Evolutionary conservation across 1,140 invertebrate species (phyloP).

Genomic region (Meloidogyne exigua): DNA sequence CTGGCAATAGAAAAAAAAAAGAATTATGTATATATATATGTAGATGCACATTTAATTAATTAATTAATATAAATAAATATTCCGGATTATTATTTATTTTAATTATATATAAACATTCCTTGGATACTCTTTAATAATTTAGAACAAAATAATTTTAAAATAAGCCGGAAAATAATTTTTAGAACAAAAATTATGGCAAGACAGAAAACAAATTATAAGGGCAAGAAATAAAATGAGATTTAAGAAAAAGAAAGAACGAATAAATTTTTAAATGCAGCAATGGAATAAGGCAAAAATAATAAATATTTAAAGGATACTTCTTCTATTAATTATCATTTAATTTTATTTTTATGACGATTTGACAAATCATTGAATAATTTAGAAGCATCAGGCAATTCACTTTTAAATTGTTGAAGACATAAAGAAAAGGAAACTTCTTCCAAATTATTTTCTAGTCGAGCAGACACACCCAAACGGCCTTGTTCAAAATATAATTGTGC

Average conservation of each 20-base stretch:
- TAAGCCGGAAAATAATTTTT: background rate
- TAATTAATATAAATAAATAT: background rate
- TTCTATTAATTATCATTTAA: background rate
- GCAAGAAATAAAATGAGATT: background rate
- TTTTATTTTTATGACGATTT: background rate
- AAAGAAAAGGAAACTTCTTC: conserved; percentile 31
- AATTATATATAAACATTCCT: too few species aligned
- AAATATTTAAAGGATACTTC: background rate
- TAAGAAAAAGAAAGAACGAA: background rate
- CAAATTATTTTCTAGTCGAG: conserved; percentile 41
- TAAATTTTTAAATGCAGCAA: background rate
- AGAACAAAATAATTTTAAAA: too few species aligned
- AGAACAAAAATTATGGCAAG: background rate
- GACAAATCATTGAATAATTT: conserved; percentile 42
- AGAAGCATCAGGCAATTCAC: conserved; percentile 55
- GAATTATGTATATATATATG: too few species aligned
- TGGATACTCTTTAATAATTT: too few species aligned
- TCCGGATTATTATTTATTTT: background rate
- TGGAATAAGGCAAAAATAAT: background rate
- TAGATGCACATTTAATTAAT: background rate
- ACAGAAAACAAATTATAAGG: background rate
- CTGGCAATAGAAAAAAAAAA: background rate
- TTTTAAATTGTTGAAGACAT: conserved; percentile 54
- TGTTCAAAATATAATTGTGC: conserved; percentile 48
- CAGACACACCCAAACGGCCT: conserved; percentile 52